Percentiles rank a stretch among this genome's conserved stretches.
Evolutionary conservation across 2,113 vertebrate genomes (phyloP).

Genomic region (Passer domesticus): DNA sequence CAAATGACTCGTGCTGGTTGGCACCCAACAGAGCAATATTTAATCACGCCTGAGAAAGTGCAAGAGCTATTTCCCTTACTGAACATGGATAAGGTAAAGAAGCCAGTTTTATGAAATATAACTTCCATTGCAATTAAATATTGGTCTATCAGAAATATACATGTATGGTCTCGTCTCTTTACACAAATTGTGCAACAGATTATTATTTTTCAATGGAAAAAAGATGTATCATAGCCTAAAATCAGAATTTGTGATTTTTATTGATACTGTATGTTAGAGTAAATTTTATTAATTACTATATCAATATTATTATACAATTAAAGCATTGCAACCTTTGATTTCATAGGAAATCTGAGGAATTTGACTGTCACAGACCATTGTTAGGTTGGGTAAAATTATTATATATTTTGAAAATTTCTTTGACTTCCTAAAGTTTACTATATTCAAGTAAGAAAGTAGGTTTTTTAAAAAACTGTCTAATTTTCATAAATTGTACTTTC

Average conservation of each 20-base stretch:
- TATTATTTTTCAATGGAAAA: background rate
- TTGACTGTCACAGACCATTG: background rate
- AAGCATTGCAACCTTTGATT: background rate
- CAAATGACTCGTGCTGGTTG: slow-evolving; percentile 92
- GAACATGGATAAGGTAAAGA: slow-evolving; percentile 87
- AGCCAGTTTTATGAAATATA: background rate
- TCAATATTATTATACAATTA: background rate
- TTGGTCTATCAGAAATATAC: background rate
- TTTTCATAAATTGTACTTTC: background rate
- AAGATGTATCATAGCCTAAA: background rate
- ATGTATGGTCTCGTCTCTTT: background rate
- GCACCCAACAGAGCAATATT: slow-evolving; percentile 86
- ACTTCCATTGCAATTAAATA: background rate
- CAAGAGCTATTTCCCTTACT: slow-evolving; percentile 90
- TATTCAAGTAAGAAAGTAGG: background rate
- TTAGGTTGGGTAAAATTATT: background rate
- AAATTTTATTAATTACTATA: background rate
- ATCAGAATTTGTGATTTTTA: background rate
- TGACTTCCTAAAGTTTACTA: background rate
- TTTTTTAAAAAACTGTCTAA: background rate
- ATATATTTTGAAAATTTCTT: background rate
- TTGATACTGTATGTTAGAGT: background rate
- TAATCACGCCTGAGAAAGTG: slow-evolving; percentile 89
- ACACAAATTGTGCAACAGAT: background rate
- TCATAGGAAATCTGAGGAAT: background rate